A percentile compares a stretch with the other conserved stretches of the same genome.
phyloP scores from a whole-genome alignment of 2,113 vertebrate species.

The Hypanus sabinus region DNA sequence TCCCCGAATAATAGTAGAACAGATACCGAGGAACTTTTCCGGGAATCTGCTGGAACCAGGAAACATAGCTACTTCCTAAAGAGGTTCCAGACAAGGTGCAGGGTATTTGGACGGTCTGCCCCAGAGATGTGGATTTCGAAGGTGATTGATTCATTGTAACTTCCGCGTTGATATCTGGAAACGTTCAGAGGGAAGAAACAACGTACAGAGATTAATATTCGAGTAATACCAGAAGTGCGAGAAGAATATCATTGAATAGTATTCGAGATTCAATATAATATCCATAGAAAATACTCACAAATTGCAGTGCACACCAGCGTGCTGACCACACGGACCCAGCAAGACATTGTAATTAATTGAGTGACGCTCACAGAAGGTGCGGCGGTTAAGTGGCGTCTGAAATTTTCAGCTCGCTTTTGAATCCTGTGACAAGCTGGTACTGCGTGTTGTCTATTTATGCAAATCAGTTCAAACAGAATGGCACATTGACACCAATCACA shows the following conservation, averaged over 20 bases:
- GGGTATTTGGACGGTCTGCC: background rate
- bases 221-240: no score
- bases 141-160: background rate
- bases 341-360: background rate
- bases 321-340: background rate
- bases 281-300: background rate
- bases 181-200: background rate
- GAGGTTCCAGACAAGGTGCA: background rate
- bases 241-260: background rate
- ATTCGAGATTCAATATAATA: background rate
- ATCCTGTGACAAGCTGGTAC: background rate
- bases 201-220: no score
- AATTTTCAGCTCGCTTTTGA: background rate
- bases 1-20: background rate
- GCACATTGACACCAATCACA: background rate
- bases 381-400: background rate
- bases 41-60: background rate
- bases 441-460: background rate
- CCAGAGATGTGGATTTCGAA: background rate
- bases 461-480: background rate
- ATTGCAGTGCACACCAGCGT: background rate
- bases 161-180: background rate
- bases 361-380: background rate
- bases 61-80: background rate
- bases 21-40: background rate